Percentiles rank a stretch among this genome's conserved stretches.
phyloP scores from a whole-genome alignment of 2,888 invertebrate genomes.

The Amphipoea oculea region DNA sequence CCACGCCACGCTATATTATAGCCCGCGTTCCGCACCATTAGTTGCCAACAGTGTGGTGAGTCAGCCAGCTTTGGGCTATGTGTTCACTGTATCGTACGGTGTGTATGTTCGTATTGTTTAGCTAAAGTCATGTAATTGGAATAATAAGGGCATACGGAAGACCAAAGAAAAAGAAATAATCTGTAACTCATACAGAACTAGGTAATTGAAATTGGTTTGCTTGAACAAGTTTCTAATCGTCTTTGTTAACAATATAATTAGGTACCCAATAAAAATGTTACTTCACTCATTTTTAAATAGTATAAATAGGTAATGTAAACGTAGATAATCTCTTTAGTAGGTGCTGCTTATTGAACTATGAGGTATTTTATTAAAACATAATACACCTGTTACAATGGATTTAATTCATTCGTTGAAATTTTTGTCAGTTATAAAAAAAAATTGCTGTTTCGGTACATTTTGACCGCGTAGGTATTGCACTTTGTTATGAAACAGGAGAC shows the following conservation, averaged over 20 bases:
- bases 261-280: not conserved
- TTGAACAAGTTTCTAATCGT: not conserved
- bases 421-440: too few relatives aligned
- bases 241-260: not conserved
- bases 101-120: not conserved
- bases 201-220: not conserved
- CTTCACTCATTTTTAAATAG: not conserved
- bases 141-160: not conserved
- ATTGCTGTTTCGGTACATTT: too few relatives aligned
- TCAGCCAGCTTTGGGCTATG: slow-evolving; percentile 42
- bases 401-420: too few relatives aligned
- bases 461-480: too few relatives aligned
- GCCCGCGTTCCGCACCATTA: slow-evolving; percentile 64
- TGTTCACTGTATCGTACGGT: slow-evolving; percentile 32
- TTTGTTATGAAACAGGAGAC: too few relatives aligned
- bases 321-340: not conserved
- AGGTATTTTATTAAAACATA: not conserved
- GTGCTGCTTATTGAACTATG: not conserved
- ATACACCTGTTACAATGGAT: too few relatives aligned
- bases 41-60: slow-evolving; percentile 50
- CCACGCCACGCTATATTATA: slow-evolving; percentile 35
- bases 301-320: not conserved
- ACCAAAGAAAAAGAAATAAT: not conserved
- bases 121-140: not conserved
- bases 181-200: not conserved